Evolutionary conservation across 1,140 invertebrate genomes (phyloP).

Genomic region (Probaryconus sp.): DNA sequence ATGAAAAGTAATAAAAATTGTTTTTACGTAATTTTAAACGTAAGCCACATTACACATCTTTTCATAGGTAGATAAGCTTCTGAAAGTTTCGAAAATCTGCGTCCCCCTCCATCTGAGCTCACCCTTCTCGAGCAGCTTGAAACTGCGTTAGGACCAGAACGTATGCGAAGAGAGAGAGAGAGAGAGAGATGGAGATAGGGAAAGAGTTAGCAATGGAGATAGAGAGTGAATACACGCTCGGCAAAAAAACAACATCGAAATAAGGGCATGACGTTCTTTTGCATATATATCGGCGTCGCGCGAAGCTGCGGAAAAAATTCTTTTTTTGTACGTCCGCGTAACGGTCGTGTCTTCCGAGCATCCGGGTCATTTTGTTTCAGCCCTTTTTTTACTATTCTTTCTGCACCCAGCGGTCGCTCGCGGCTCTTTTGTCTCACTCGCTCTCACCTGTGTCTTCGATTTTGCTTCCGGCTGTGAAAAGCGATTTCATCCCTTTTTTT

Average conservation of each 20-base stretch:
- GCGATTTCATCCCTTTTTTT: constrained; percentile 53
- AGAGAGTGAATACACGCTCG: too few species aligned
- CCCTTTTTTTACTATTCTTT: constrained; percentile 57
- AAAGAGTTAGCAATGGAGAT: too few species aligned
- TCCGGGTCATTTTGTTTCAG: constrained; percentile 63
- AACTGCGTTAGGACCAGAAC: too few species aligned
- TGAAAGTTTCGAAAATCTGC: too few species aligned
- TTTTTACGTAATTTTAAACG: too few species aligned
- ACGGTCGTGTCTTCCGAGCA: constrained; percentile 66
- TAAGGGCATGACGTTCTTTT: constrained; percentile 50
- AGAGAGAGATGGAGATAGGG: too few species aligned
- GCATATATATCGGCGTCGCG: constrained; percentile 10
- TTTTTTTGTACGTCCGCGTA: constrained; percentile 58
- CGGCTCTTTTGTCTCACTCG: constrained; percentile 50
- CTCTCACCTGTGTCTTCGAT: constrained; percentile 56
- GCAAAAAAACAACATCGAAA: constrained; percentile 66
- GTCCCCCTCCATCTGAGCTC: too few species aligned
- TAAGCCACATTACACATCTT: too few species aligned
- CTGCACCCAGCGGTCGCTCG: constrained; percentile 50
- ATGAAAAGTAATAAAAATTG: too few species aligned
- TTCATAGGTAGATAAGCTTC: too few species aligned
- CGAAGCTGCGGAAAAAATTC: constrained; percentile 22
- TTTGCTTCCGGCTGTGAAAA: constrained; percentile 54
- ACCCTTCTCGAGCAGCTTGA: too few species aligned
- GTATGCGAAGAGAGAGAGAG: too few species aligned